Conservation (phyloP, 2,888 invertebrate genomes). For the Cephonodes hylas region DNA sequence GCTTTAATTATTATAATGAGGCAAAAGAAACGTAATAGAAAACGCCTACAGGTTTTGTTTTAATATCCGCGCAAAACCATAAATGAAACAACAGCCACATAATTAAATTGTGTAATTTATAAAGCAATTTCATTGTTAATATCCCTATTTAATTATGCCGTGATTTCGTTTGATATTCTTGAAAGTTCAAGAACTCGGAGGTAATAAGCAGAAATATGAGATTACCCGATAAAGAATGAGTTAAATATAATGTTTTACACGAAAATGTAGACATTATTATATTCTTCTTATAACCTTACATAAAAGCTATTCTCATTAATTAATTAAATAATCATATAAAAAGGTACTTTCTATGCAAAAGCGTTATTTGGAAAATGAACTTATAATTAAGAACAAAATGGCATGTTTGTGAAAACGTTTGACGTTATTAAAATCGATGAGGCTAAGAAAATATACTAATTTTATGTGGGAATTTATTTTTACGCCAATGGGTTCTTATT, state of each 20-base stretch:
- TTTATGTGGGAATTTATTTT: too few species aligned
- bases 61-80: background rate
- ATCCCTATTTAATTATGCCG: background rate
- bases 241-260: background rate
- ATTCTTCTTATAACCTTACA: too few species aligned
- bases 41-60: slow-evolving; percentile 1
- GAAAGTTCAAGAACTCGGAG: background rate
- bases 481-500: too few species aligned
- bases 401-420: too few species aligned
- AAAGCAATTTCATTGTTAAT: background rate
- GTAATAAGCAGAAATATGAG: background rate
- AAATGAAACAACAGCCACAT: background rate
- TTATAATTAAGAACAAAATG: too few species aligned
- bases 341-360: too few species aligned
- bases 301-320: too few species aligned
- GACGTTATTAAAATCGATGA: too few species aligned
- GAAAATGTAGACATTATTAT: background rate
- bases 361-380: too few species aligned
- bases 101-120: background rate
- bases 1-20: background rate
- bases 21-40: background rate
- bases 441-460: too few species aligned
- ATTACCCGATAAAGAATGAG: background rate
- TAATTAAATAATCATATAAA: too few species aligned
- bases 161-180: background rate